Evolutionary conservation across 2,797 vertebrate genomes (phyloP).

Genomic region (Malacoraja senta): DNA sequence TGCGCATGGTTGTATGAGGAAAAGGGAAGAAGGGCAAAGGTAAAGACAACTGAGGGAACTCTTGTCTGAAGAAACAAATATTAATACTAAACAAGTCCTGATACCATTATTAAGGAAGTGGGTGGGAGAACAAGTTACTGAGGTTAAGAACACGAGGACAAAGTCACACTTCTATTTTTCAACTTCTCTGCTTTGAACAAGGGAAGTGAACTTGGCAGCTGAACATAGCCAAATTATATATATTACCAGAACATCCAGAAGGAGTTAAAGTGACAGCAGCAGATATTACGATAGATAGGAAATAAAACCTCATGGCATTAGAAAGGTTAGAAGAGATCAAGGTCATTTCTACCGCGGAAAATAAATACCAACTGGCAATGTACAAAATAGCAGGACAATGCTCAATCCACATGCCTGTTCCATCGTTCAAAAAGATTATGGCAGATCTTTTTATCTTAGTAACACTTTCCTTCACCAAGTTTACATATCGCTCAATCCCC

Average conservation of each 20-base stretch:
- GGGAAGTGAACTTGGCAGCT: neutral
- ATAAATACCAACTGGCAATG: neutral
- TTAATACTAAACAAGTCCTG: neutral
- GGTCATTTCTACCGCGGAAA: neutral
- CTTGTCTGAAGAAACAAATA: neutral
- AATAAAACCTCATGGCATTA: neutral
- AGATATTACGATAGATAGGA: neutral
- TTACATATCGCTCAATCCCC: too few species aligned
- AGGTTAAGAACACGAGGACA: neutral
- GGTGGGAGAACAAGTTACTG: neutral
- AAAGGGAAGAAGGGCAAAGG: neutral
- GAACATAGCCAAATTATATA: neutral
- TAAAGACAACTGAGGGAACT: neutral
- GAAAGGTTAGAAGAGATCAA: neutral
- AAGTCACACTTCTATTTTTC: constrained; percentile 24
- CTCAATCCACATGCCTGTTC: too few species aligned
- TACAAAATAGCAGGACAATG: too few species aligned
- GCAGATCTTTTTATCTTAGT: too few species aligned
- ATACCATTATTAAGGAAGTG: neutral
- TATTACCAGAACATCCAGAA: neutral
- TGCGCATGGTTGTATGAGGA: too few species aligned
- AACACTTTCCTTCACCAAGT: too few species aligned
- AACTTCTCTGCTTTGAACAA: neutral
- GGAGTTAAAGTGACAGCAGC: neutral
- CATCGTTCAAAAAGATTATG: too few species aligned